Conservation (phyloP, 2,888 invertebrate species). For the Tryphoninae sp. region DNA sequence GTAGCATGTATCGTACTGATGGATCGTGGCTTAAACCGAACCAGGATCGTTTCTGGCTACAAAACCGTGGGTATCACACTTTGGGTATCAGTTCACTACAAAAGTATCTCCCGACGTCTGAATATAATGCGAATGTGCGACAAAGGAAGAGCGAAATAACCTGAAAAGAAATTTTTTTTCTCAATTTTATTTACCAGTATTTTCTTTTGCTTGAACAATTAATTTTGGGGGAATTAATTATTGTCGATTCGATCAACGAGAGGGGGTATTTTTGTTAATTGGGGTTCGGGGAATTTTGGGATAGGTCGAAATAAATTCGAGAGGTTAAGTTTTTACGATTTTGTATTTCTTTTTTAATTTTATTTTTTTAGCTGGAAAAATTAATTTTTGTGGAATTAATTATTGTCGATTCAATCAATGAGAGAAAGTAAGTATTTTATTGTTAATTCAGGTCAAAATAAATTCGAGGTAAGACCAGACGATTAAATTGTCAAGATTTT, state of each 20-base stretch:
- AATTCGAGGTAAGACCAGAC: too few species aligned
- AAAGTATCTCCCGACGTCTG: slow-evolving; percentile 22
- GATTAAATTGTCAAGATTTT: too few species aligned
- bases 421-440: too few species aligned
- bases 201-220: background rate
- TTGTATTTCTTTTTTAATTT: too few species aligned
- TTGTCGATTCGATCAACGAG: too few species aligned
- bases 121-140: slow-evolving; percentile 29
- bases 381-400: too few species aligned
- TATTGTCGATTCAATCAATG: too few species aligned
- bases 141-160: background rate
- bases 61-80: slow-evolving; percentile 48
- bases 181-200: too few species aligned
- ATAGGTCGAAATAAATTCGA: background rate
- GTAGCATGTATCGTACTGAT: slow-evolving; percentile 52
- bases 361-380: too few species aligned
- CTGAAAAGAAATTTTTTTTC: too few species aligned
- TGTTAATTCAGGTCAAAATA: too few species aligned
- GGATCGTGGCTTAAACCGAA: slow-evolving; percentile 61
- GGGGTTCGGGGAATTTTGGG: background rate
- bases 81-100: slow-evolving; percentile 44
- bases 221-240: background rate
- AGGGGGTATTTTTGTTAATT: too few species aligned
- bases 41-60: slow-evolving; percentile 52
- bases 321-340: background rate